Evolutionary conservation across 2,888 invertebrate genomes (phyloP).

Genomic region (Arrhopalites spinosus): DNA sequence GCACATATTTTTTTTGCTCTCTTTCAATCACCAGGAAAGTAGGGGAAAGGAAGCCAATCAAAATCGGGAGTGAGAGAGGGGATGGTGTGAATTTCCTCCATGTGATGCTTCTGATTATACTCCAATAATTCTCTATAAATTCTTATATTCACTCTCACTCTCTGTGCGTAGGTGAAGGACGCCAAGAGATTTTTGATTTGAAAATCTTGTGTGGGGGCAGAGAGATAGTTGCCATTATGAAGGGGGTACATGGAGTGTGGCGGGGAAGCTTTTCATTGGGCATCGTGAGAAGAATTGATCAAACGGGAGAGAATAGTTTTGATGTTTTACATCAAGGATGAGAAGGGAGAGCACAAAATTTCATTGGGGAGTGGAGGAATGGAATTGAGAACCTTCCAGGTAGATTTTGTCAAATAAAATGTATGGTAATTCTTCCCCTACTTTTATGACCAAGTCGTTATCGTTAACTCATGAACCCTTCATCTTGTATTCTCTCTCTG

Average conservation of each 20-base stretch:
- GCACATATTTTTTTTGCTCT: neutral
- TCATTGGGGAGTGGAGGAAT: neutral
- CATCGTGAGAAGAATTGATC: slow-evolving; percentile 17
- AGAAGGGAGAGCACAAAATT: neutral
- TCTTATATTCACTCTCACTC: neutral
- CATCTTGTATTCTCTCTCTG: neutral
- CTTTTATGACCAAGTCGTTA: neutral
- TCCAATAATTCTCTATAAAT: neutral
- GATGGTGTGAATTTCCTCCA: neutral
- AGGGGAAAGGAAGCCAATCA: too few relatives aligned
- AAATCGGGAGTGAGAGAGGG: too few relatives aligned
- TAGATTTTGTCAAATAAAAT: neutral
- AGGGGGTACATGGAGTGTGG: neutral
- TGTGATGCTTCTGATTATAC: neutral
- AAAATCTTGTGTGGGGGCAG: neutral
- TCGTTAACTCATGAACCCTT: slow-evolving; percentile 7
- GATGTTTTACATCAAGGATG: neutral
- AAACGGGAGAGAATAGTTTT: neutral
- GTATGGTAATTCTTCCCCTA: neutral
- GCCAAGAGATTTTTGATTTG: slow-evolving; percentile 14
- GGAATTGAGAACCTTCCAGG: neutral
- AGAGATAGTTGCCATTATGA: neutral
- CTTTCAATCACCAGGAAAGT: slow-evolving; percentile 4
- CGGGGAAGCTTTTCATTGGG: too few relatives aligned
- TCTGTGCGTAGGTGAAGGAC: neutral